phyloP scores from a whole-genome alignment of 2,888 invertebrate species.

The Dastarcus helophoroides region DNA sequence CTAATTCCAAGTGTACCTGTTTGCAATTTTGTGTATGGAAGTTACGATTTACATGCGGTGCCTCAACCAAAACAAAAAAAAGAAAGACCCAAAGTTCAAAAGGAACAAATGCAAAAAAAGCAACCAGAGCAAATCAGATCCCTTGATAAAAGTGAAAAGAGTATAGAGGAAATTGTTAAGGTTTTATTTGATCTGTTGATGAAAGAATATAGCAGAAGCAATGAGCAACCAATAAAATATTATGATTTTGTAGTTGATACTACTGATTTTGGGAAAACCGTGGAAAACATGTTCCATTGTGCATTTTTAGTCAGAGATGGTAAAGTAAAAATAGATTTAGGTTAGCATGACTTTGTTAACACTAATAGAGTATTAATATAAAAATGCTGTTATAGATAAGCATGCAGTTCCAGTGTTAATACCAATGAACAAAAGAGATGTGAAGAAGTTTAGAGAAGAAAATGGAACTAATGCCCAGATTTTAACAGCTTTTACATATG shows the following conservation, averaged over 20 bases:
- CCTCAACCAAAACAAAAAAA: slow-evolving; percentile 29
- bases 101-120: slow-evolving; percentile 31
- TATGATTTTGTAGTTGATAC: slow-evolving; percentile 50
- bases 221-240: slow-evolving; percentile 41
- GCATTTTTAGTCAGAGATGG: slow-evolving; percentile 52
- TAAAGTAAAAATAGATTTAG: slow-evolving; percentile 38
- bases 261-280: slow-evolving; percentile 44
- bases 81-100: slow-evolving; percentile 25
- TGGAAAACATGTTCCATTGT: slow-evolving; percentile 55
- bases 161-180: slow-evolving; percentile 44
- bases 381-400: no score
- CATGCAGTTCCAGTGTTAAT: slow-evolving; percentile 24
- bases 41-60: slow-evolving; percentile 33
- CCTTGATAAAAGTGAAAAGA: slow-evolving; percentile 43
- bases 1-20: slow-evolving; percentile 30
- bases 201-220: slow-evolving; percentile 34
- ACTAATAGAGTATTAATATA: no score
- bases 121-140: slow-evolving; percentile 42
- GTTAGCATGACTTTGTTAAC: slow-evolving; percentile 27
- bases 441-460: slow-evolving; percentile 23
- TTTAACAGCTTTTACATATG: slow-evolving; percentile 43
- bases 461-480: slow-evolving; percentile 42
- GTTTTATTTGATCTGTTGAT: slow-evolving; percentile 40
- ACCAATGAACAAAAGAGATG: slow-evolving; percentile 22
- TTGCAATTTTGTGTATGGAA: slow-evolving; percentile 37